phyloP scores from a whole-genome alignment of 2,888 invertebrate species.

The Hesperia comma region DNA sequence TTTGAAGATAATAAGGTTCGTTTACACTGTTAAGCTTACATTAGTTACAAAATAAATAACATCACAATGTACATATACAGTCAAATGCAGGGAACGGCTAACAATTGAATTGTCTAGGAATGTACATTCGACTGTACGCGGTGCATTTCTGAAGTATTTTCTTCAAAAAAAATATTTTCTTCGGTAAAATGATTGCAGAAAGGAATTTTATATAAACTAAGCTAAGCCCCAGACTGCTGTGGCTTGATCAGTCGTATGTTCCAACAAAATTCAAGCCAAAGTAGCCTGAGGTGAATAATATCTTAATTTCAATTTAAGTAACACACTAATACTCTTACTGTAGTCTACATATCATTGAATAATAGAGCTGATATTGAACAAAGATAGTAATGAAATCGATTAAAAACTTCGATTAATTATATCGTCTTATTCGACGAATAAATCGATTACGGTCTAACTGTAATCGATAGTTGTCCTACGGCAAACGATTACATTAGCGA shows the following conservation, averaged over 20 bases:
- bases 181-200: slow-evolving; percentile 80
- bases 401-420: not conserved
- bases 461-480: not conserved
- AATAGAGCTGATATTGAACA: not conserved
- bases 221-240: slow-evolving; percentile 49
- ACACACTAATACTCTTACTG: slow-evolving; percentile 38
- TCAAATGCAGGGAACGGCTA: slow-evolving; percentile 45
- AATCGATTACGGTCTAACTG: not conserved
- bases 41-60: slow-evolving; percentile 75
- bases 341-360: not conserved
- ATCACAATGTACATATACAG: slow-evolving; percentile 63
- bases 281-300: slow-evolving; percentile 10
- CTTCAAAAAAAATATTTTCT: slow-evolving; percentile 71
- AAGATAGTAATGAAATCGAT: not conserved
- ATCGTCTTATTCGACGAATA: not conserved
- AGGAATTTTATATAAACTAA: slow-evolving; percentile 59
- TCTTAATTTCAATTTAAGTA: slow-evolving; percentile 43
- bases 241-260: slow-evolving; percentile 2
- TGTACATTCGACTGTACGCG: slow-evolving; percentile 53
- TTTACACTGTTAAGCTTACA: slow-evolving; percentile 55
- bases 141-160: slow-evolving; percentile 71
- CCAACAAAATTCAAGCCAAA: slow-evolving; percentile 16
- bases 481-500: slow-evolving; percentile 17
- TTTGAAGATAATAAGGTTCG: not conserved
- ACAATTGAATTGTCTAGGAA: slow-evolving; percentile 41